Base-by-base conservation (phyloP, 2,888 invertebrate genomes). In the Danaus chrysippus region DNA sequence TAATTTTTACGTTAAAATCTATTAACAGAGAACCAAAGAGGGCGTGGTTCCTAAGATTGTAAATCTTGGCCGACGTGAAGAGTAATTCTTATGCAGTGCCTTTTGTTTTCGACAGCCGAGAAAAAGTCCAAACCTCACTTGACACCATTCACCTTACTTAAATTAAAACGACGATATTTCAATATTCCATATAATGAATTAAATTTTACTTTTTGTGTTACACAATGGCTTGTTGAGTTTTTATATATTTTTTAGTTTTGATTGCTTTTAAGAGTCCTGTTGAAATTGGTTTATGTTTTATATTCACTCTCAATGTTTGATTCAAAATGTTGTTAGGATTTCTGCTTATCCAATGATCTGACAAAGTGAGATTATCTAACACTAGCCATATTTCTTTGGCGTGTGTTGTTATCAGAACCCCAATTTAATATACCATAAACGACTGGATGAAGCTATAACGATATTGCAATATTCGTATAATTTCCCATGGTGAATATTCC, bases 71-170 rank as follows among this genome's bases (percentile, higher is more conserved):
- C 67, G 64, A 65, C 69, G 72, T 71, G 67, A 73, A 65, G 66
- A 55, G 62, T 49, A 65, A 63, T 62, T 62, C 58, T 55, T 66
- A 53, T 41, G 58, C 55, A 65, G 69, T 80, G 76, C 77, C 82
- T 77, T 87, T 89, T 89, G 87, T 89, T 86, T 84, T 81, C 79
- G 79, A 82, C 84, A 81, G 81, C 77, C 79, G 78, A 77, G 81
- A 62, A 84, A 85, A 79, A 82, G 82, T 82, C 79, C 76, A 79
- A 84, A 84, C 83, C 84, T 82, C 84, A 84, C 87, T 87, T 87
- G 87, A 88, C 87, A 87, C 82, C 84, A 78, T 88, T 87, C 86
- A 83, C 85, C 85, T 84, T 84, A 83, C 79, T 82, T 79, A 86
- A 87, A 84, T 84, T 83, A 81, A 82, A 85, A 84, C 81, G 80